These are phyloP conservation scores for Temnopleurus reevesii DNA, from an alignment of 53 echinoderm and acorn worm genomes.

Conservation along the genomic window DNA sequence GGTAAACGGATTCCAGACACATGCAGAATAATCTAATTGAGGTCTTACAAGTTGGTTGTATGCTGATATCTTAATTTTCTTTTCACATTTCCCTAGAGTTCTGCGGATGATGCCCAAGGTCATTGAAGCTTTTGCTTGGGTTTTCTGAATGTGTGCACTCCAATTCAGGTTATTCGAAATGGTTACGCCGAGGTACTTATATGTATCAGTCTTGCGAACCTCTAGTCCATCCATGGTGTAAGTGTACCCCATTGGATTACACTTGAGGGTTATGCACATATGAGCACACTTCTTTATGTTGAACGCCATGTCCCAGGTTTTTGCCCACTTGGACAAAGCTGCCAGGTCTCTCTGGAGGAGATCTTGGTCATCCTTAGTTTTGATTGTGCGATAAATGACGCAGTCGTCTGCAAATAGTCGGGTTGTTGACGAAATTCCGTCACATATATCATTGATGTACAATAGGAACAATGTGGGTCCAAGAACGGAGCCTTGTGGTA, in stretches of 20 bases:
- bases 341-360: slow-evolving; percentile 26
- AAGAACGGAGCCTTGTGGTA: slow-evolving; percentile 46
- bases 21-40: neutral
- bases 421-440: neutral
- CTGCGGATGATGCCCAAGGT: neutral
- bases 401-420: slow-evolving; percentile 53
- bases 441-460: slow-evolving; percentile 33
- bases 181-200: neutral
- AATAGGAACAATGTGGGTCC: slow-evolving; percentile 51
- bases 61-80: neutral
- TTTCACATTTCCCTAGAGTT: neutral
- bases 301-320: slow-evolving; percentile 34
- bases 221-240: neutral
- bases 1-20: neutral
- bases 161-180: neutral
- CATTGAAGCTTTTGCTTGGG: neutral
- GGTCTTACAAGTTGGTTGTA: neutral
- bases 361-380: slow-evolving; percentile 5
- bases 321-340: neutral
- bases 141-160: neutral
- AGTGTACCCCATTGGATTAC: neutral
- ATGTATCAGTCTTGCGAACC: neutral
- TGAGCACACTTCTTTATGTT: slow-evolving; percentile 17
- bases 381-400: neutral
- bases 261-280: slow-evolving; percentile 18